These are phyloP conservation scores for Xestia ashworthii DNA, from an alignment of 2,888 invertebrate species.

Conservation along the genomic window DNA sequence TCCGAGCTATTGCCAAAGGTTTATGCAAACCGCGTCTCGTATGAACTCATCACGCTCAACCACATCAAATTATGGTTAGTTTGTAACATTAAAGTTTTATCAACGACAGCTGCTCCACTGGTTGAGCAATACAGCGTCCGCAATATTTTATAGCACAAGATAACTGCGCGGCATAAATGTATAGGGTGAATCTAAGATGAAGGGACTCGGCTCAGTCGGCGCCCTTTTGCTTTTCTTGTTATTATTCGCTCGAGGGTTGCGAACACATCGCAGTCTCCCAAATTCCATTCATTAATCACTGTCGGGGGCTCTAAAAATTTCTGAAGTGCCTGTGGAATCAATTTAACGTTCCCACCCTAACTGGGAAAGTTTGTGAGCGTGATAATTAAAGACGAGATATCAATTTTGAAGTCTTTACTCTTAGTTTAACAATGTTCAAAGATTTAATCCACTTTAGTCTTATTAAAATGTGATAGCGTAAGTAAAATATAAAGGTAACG, in stretches of 20 bases:
- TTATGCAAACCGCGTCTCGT: slow-evolving; percentile 79
- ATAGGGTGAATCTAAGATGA: slow-evolving; percentile 72
- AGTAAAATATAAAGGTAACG: slow-evolving; percentile 30
- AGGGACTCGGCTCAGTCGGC: slow-evolving; percentile 73
- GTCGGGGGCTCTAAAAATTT: slow-evolving; percentile 88
- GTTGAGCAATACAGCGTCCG: slow-evolving; percentile 77
- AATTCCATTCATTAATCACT: slow-evolving; percentile 90
- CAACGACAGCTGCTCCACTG: slow-evolving; percentile 76
- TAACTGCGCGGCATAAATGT: slow-evolving; percentile 77
- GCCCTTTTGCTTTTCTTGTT: slow-evolving; percentile 83
- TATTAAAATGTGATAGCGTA: slow-evolving; percentile 58
- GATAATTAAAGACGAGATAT: slow-evolving; percentile 88
- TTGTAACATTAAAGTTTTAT: slow-evolving; percentile 73
- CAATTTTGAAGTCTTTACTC: slow-evolving; percentile 79
- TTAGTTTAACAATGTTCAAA: slow-evolving; percentile 69
- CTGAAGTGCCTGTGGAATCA: slow-evolving; percentile 87
- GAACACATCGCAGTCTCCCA: slow-evolving; percentile 81
- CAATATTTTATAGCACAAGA: slow-evolving; percentile 84
- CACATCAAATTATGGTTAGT: slow-evolving; percentile 81
- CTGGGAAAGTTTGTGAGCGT: slow-evolving; percentile 82
- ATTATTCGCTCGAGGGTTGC: slow-evolving; percentile 75
- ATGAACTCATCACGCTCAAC: slow-evolving; percentile 85
- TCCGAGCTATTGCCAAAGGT: slow-evolving; percentile 80
- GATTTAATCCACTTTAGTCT: slow-evolving; percentile 67
- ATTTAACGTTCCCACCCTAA: slow-evolving; percentile 85